A percentile compares a stretch with the other conserved stretches of the same genome.
phyloP scores from a whole-genome alignment of 2,797 vertebrate species.

The Prionace glauca region DNA sequence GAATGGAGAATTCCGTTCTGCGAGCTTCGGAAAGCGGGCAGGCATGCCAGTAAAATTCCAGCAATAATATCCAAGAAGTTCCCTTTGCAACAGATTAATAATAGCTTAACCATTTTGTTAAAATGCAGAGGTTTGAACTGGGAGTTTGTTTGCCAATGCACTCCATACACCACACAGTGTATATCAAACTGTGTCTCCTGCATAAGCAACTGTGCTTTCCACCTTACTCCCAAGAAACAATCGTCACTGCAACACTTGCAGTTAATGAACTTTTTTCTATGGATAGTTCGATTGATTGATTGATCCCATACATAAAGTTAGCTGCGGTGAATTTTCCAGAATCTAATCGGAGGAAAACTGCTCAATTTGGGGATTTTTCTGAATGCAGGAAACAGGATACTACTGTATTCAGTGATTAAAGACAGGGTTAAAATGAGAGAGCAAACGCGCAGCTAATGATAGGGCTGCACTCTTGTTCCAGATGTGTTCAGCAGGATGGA shows the following conservation, averaged over 20 bases:
- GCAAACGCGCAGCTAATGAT: neutral
- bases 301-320: neutral
- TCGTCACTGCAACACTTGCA: neutral
- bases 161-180: neutral
- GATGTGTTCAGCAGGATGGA: neutral
- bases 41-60: neutral
- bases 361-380: neutral
- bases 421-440: neutral
- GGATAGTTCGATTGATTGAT: neutral
- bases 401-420: neutral
- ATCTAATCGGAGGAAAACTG: neutral
- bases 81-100: neutral
- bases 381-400: constrained; percentile 21
- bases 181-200: neutral
- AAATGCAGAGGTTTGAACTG: neutral
- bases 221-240: neutral
- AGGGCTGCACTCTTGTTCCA: neutral
- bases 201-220: neutral
- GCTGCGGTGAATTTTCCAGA: neutral
- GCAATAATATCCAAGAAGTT: neutral
- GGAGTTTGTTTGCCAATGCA: neutral
- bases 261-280: neutral
- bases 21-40: no score
- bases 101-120: neutral
- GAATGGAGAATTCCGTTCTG: no score